Base-by-base conservation (phyloP, 2,797 vertebrate genomes). In the Allenopithecus nigroviridis region DNA sequence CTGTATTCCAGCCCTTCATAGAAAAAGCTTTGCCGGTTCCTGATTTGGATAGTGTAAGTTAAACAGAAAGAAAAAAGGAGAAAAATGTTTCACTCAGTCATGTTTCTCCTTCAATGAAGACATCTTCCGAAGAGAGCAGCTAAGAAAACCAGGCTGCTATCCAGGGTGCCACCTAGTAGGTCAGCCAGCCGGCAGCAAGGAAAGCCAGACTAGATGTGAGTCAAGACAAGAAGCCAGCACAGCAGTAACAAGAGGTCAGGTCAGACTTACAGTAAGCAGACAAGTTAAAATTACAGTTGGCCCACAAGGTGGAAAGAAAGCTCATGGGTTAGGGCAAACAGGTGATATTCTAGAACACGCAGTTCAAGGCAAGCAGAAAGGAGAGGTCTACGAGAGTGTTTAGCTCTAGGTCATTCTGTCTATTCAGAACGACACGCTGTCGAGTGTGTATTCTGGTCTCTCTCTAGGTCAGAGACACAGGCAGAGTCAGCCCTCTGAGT, bases 41-140 rank as follows among this genome's bases (percentile, higher is more conserved):
- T 91, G 39, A 86, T 92, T 78, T 93, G 53, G 41, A 86, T 22
- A 50, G 30, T 75, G 1, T 81, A 84, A 89, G 28, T 91, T 94
- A 96, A 93, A 8, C 30, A 93, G 75, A 84, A 78, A 79, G 46
- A 41, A 75, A 90, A 85, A 84, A 26, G 70, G 33, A 92, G 33
- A 97, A 93, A 95, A 64, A 72, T 36, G 24, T 70, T 96, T 84
- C 57, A 55, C 43, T 91, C 75, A 74, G 84, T 91, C 68, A 68
- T 48, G n/a, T 64, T 79, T 95, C 61, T 92, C 57, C 72, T 97
- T 96, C 81, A 87, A 30, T 55, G 89, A 87, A 87, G 53, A 33
- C 33, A 68, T 14, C 61, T 78, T 68, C n/a, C 24, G 61, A 76
- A 92, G 33, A 53, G n/a, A 83, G 26, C 24, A 88, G 50, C 48